Evolutionary conservation across 64 coral and sea anemone genomes (phyloP).

Genomic region (Stichodactyla mertensii): DNA sequence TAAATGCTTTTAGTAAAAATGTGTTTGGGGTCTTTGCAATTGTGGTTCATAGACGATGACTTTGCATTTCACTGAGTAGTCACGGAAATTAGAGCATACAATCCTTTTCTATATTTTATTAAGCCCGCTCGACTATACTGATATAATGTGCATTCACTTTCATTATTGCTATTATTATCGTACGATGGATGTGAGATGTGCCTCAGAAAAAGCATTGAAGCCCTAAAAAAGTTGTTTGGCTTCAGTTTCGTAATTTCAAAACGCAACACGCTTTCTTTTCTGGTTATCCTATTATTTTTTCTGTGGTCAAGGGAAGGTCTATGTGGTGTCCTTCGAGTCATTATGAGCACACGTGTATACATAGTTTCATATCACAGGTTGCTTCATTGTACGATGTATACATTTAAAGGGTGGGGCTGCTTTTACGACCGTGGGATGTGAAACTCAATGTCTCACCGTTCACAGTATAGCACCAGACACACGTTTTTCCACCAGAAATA

Average conservation of each 20-base stretch:
- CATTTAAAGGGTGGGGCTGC: background rate
- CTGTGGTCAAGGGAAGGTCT: background rate
- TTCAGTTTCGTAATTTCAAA: background rate
- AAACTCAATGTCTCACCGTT: background rate
- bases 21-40: background rate
- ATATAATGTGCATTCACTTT: too few species aligned
- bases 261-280: background rate
- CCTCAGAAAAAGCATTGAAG: background rate
- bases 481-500: background rate
- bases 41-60: background rate
- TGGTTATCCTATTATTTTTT: background rate
- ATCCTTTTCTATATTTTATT: background rate
- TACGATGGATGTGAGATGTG: background rate
- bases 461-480: constrained; percentile 8
- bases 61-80: background rate
- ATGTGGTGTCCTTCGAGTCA: background rate
- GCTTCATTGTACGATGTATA: background rate
- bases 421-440: constrained; percentile 2
- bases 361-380: constrained; percentile 6
- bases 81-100: background rate
- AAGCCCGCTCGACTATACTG: too few species aligned
- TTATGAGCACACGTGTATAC: constrained; percentile 4
- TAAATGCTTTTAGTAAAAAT: background rate
- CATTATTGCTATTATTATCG: too few species aligned
- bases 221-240: background rate